Evolutionary conservation across 2,888 invertebrate species (phyloP).

Genomic region (Cantharis flavilabris): DNA sequence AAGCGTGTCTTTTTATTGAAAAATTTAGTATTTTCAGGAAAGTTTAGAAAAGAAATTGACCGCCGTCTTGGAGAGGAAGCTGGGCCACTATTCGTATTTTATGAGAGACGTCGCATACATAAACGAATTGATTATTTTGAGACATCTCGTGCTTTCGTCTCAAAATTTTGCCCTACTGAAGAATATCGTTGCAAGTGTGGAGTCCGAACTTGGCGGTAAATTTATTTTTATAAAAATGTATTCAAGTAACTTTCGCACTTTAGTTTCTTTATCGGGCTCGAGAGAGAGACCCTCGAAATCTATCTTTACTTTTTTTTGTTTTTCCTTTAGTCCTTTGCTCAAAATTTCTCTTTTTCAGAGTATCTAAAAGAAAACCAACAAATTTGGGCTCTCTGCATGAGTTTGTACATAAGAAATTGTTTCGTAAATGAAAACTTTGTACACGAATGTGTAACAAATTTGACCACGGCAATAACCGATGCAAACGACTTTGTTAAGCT

Average conservation of each 20-base stretch:
- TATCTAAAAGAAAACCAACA: constrained; percentile 3
- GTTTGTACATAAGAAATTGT: constrained; percentile 14
- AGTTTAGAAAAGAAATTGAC: constrained; percentile 5
- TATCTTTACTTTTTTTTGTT: too few species aligned
- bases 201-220: neutral
- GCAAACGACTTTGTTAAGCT: constrained; percentile 1
- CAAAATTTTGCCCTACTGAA: neutral
- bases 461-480: neutral
- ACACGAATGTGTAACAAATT: constrained; percentile 1
- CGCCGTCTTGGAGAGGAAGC: neutral
- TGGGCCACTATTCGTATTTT: constrained; percentile 6
- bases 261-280: too few species aligned
- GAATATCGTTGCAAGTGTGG: neutral
- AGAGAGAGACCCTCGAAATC: too few species aligned
- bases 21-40: constrained; percentile 11
- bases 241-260: too few species aligned
- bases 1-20: neutral
- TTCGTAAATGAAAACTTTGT: constrained; percentile 4
- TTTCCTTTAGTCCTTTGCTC: too few species aligned
- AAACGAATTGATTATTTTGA: constrained; percentile 9
- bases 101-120: constrained; percentile 13
- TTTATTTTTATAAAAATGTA: neutral
- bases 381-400: constrained; percentile 12
- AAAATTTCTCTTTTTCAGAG: neutral
- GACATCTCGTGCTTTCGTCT: neutral